Evolutionary conservation across 2,888 invertebrate species (phyloP).

Genomic region (Hypomecis punctinalis): DNA sequence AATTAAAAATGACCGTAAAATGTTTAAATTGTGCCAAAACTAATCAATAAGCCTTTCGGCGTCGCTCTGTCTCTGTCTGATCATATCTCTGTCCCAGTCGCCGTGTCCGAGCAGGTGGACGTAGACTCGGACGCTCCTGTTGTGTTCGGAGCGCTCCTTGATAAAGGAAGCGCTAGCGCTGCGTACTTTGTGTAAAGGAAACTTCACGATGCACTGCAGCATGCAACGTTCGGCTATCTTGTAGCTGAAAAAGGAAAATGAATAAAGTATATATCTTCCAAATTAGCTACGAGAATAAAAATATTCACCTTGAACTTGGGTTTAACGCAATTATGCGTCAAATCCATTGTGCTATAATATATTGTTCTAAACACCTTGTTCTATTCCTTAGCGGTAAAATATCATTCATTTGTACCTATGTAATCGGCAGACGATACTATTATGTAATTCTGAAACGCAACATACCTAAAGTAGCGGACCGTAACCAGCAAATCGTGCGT

Average conservation of each 20-base stretch:
- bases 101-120: constrained; percentile 52
- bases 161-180: constrained; percentile 64
- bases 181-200: constrained; percentile 69
- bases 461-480: too few relatives aligned
- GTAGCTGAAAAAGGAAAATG: constrained; percentile 56
- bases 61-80: constrained; percentile 47
- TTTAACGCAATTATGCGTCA: too few relatives aligned
- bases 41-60: constrained; percentile 63
- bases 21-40: constrained; percentile 3
- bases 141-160: constrained; percentile 59
- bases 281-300: too few relatives aligned
- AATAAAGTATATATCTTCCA: neutral
- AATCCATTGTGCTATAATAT: too few relatives aligned
- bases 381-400: too few relatives aligned
- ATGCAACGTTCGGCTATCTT: constrained; percentile 77
- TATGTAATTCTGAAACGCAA: too few relatives aligned
- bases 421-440: too few relatives aligned
- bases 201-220: constrained; percentile 68
- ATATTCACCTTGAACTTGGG: too few relatives aligned
- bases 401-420: too few relatives aligned
- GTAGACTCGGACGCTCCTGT: constrained; percentile 67
- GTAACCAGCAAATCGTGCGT: too few relatives aligned
- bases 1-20: neutral
- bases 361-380: too few relatives aligned
- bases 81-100: constrained; percentile 41